Evolutionary conservation across 2,797 vertebrate genomes (phyloP), one percentile per base, ranked within the genome.

Genomic region (Cirrhinus mrigala): DNA sequence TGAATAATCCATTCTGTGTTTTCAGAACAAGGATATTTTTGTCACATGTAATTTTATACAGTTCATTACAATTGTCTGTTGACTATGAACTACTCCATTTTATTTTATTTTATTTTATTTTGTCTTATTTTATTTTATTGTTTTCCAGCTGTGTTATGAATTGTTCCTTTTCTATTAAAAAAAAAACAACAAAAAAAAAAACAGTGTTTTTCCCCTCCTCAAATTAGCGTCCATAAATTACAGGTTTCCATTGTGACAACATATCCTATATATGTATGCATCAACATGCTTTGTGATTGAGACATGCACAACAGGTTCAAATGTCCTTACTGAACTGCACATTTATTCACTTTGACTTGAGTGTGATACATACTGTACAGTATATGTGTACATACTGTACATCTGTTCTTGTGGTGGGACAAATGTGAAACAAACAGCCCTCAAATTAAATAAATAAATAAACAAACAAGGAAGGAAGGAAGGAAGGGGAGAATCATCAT

Each of bases 311-410:
- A 33, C 50, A 75, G 27, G 18, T 54, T 27, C 12, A 54, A 20
- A 33, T 75, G 33, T 20, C 16, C 27, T 22, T 16, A 33, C 6
- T 33, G 73, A 52, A 2, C 33, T 40, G 22, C 33, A 24, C 14
- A 24, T 44, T 77, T 15, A n/a, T 77, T 77, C n/a, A 40, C 52
- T 56, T 56, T 77, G 50, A 58, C 29, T 33, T 75, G 29, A 29
- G 27, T 77, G 33, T 77, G 22, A 40, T 54, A 24, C 20, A 58
- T 22, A 54, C 73, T 37, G 54, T 58, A 77, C 33, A 54, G 15
- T 56, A 56, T 29, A 48, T 27, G 3, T 73, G 44, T 44, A 71
- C 70, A 75, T 75, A 54, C 16, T 76, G 27, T 54, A 33, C 50
- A 54, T 76, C 18, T 76, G 5, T 22, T 70, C 37, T 70, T 46